phyloP scores from a whole-genome alignment of 2,113 vertebrate genomes.

The Phasianus colchicus region DNA sequence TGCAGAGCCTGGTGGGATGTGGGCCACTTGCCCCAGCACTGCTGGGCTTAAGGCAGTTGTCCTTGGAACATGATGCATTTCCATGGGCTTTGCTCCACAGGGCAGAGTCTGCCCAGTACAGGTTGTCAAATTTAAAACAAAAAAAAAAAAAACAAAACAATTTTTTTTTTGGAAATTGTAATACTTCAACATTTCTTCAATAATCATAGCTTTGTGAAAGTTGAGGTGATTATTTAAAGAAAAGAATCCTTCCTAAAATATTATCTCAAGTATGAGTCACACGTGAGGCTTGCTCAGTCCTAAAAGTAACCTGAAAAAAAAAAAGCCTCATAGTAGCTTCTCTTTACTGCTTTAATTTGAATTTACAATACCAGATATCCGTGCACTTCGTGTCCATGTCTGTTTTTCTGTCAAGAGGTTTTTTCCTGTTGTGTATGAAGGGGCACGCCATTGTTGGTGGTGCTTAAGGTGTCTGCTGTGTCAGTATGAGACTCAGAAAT shows the following conservation, averaged over 20 bases:
- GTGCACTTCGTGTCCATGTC: background rate
- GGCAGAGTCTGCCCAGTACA: background rate
- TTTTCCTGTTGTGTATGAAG: background rate
- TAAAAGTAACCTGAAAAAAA: background rate
- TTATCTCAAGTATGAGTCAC: rapidly evolving
- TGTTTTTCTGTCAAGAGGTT: background rate
- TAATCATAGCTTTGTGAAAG: background rate
- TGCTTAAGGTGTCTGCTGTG: background rate
- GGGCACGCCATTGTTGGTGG: background rate
- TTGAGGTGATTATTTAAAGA: background rate
- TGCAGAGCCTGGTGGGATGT: background rate
- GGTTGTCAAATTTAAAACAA: background rate
- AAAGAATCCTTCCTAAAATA: too few relatives aligned
- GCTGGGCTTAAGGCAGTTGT: conserved; percentile 32
- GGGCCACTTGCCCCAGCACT: background rate
- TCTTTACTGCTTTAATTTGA: background rate
- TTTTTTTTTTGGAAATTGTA: background rate
- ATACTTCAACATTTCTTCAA: background rate
- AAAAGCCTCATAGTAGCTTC: background rate
- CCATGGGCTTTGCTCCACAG: conserved; percentile 11
- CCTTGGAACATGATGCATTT: conserved; percentile 22
- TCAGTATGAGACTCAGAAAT: background rate
- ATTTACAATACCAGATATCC: background rate
- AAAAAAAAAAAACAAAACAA: background rate
- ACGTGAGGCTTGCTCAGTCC: background rate